Conservation (phyloP, 2,797 vertebrate species). For the Megalops cyprinoides region DNA sequence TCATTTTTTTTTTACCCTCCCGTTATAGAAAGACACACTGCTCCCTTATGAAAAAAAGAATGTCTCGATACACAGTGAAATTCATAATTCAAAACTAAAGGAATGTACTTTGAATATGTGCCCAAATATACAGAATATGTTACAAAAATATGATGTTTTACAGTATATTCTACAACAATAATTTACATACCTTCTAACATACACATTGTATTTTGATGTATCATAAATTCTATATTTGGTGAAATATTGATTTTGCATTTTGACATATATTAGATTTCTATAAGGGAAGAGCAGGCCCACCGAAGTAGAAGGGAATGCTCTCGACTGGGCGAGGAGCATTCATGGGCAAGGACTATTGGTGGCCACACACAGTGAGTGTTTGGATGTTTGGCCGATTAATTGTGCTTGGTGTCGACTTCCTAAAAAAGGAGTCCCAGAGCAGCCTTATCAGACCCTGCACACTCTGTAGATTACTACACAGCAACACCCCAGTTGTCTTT, state of each 20-base stretch:
- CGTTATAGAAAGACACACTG: not conserved
- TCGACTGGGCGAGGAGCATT: not conserved
- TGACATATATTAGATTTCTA: not conserved
- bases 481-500: constrained; percentile 48
- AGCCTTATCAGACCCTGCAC: constrained; percentile 55
- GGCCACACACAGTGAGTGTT: not conserved
- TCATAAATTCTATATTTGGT: not conserved
- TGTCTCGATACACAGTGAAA: not conserved
- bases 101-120: not conserved
- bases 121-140: not conserved
- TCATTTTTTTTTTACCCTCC: too few relatives aligned
- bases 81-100: constrained; percentile 3
- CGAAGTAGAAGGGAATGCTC: not conserved
- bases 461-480: constrained; percentile 14
- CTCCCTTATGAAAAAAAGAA: not conserved
- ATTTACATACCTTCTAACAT: not conserved
- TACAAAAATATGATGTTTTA: not conserved
- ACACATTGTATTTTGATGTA: not conserved
- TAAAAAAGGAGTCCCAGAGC: constrained; percentile 58
- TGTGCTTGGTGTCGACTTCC: constrained; percentile 54
- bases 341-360: not conserved
- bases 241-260: constrained; percentile 3
- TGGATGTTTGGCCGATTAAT: constrained; percentile 51
- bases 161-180: not conserved
- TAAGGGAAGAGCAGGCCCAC: not conserved